phyloP scores from a whole-genome alignment of 2,888 invertebrate genomes.

The Plemyria rubiginata region DNA sequence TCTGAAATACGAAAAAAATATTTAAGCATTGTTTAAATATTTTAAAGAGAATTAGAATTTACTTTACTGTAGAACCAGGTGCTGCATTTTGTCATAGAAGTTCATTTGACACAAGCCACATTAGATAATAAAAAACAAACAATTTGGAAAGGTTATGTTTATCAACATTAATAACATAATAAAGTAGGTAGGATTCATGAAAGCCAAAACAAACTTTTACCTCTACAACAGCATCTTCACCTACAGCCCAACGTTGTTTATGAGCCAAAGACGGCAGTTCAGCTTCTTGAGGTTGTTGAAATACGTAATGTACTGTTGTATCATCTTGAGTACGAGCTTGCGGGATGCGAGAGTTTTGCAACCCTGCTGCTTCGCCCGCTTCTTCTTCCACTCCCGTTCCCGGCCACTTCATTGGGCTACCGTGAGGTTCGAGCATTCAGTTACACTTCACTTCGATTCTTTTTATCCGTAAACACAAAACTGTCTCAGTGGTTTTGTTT shows the following conservation, averaged over 20 bases:
- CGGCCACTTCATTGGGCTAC: conserved; percentile 92
- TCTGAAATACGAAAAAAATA: conserved; percentile 81
- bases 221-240: conserved; percentile 94
- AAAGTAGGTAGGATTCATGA: conserved; percentile 15
- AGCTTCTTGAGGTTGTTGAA: conserved; percentile 92
- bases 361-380: conserved; percentile 78
- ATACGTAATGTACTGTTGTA: conserved; percentile 96
- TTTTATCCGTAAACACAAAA: conserved; percentile 71
- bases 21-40: conserved; percentile 1
- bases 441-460: conserved; percentile 69
- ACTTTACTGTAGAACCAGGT: not conserved
- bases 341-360: conserved; percentile 87
- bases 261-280: conserved; percentile 91
- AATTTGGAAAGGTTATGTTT: conserved; percentile 48
- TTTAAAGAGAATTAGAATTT: not conserved
- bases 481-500: conserved; percentile 60
- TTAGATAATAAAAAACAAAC: not conserved
- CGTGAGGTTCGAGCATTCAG: conserved; percentile 85
- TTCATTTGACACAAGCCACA: not conserved
- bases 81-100: not conserved
- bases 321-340: conserved; percentile 91
- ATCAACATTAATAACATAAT: conserved; percentile 44
- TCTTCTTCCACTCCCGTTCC: conserved; percentile 88
- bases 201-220: conserved; percentile 77
- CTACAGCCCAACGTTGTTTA: conserved; percentile 94